Conservation (phyloP, 2,888 invertebrate genomes). For the Athalia rosae region DNA sequence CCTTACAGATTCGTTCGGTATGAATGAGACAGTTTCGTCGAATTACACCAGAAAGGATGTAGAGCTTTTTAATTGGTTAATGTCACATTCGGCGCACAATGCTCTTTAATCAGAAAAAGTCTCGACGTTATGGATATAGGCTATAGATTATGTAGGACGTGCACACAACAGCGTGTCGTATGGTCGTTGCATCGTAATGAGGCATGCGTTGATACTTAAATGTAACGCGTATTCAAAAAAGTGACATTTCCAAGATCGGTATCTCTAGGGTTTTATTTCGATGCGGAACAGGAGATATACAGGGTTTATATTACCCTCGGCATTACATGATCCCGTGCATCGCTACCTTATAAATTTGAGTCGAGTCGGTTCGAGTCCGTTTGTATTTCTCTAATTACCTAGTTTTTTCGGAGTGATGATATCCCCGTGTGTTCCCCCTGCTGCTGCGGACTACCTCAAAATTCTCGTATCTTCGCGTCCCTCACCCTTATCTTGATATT, state of each 20-base stretch:
- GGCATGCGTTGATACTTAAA: constrained; percentile 23
- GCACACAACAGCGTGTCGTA: constrained; percentile 33
- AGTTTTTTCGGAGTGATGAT: constrained; percentile 51
- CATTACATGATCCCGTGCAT: constrained; percentile 31
- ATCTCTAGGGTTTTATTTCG: constrained; percentile 26
- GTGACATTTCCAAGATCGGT: constrained; percentile 32
- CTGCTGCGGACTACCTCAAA: constrained; percentile 1
- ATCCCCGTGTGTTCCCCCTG: constrained; percentile 45
- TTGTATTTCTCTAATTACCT: constrained; percentile 49
- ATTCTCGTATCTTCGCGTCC: constrained; percentile 35
- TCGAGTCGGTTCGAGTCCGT: constrained; percentile 40
- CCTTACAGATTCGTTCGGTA: too few species aligned
- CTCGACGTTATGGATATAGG: background rate
- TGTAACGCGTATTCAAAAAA: constrained; percentile 45
- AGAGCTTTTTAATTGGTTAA: too few species aligned
- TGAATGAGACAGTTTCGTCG: too few species aligned
- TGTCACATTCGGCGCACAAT: too few species aligned
- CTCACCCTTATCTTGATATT: constrained; percentile 63
- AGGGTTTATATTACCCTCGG: constrained; percentile 30
- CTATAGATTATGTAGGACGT: background rate
- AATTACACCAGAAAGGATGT: too few species aligned
- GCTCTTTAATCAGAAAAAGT: background rate
- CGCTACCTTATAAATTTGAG: background rate
- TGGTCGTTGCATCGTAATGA: constrained; percentile 43
- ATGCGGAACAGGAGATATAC: constrained; percentile 17